Base-by-base conservation (phyloP, 2,888 invertebrate species). In the Nowickia ferox region DNA sequence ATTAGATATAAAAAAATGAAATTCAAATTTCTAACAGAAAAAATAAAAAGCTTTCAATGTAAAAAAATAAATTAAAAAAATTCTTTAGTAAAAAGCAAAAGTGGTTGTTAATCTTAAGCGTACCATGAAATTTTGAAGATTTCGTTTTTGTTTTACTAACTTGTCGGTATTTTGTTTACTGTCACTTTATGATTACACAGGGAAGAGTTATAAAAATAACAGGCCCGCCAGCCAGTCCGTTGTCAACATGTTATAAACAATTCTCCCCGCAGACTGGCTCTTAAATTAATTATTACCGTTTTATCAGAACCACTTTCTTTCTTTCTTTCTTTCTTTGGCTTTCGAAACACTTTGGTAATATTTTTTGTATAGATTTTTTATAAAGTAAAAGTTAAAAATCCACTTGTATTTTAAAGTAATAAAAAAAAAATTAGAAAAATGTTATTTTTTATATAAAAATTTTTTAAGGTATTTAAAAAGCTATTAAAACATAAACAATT, bases 11-110 rank as follows among this genome's bases (percentile, higher is more conserved):
- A 30, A 46, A 30, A 15, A 53, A 48, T 22, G 13, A 40, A 65
- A 55, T 53, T 69, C 6, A 65, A 79, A 79, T 79, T 71, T 71
- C 40, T 63, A 59, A 53, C 22, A 42, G 42, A 22, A 71, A 57
- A 44, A 8, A 59, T 9, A 59, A 48, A 61, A 46, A 8, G 9
- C 48, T 30, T 44, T 19, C 17, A 38, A 65, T 30, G 9, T 17
- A 13, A 51, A 22, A 69, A 55, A 38, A 46, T 63, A 63, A 46
- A 57, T 30, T 57, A 38, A 51, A 48, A 53, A 81, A 81, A 75
- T 81, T 81, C 75, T 81, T 75, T 53, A 38, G 61, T 59, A 38
- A 81, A 81, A 81, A 81, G 59, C 75, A 81, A 81, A 75, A 81
- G 78, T 69, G 59, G n/a, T 79, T 71, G 30, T 48, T 65, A 15